Percentiles rank a stretch among this genome's conserved stretches.
These are phyloP conservation scores for Halcyon malimbica DNA, from an alignment of 2,113 vertebrate genomes.

Conservation along the genomic window DNA sequence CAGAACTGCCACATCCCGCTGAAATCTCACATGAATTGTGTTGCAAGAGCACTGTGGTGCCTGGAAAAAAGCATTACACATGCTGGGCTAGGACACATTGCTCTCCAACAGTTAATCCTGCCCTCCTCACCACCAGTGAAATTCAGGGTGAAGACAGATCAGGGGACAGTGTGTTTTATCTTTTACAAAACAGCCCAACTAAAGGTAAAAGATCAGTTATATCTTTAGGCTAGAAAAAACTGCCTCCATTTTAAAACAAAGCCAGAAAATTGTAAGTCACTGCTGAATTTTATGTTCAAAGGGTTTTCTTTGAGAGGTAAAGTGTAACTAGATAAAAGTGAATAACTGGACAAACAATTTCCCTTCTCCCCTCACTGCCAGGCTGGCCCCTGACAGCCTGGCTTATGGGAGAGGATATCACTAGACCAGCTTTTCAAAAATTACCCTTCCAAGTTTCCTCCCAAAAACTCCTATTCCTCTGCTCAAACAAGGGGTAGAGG, in stretches of 20 bases:
- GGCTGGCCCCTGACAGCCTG: neutral
- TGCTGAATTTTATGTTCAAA: conserved; percentile 6
- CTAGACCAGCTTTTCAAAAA: neutral
- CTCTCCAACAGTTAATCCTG: neutral
- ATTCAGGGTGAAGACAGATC: neutral
- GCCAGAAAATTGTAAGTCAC: neutral
- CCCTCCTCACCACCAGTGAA: neutral
- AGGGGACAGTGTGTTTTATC: neutral
- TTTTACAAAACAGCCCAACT: neutral
- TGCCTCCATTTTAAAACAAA: neutral
- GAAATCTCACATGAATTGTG: neutral
- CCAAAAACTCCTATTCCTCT: neutral
- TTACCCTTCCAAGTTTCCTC: too few relatives aligned
- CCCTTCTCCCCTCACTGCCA: neutral
- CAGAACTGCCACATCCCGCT: neutral
- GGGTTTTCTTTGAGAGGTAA: neutral
- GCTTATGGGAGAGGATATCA: neutral
- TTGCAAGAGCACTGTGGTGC: neutral
- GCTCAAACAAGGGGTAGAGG: neutral
- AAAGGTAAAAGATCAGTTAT: conserved; percentile 26
- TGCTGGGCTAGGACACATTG: accelerated
- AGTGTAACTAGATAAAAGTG: neutral
- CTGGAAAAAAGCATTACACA: neutral
- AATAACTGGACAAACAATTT: neutral
- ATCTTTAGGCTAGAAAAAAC: neutral